phyloP scores from a whole-genome alignment of 2,113 vertebrate species.

The Terrapene triunguis region DNA sequence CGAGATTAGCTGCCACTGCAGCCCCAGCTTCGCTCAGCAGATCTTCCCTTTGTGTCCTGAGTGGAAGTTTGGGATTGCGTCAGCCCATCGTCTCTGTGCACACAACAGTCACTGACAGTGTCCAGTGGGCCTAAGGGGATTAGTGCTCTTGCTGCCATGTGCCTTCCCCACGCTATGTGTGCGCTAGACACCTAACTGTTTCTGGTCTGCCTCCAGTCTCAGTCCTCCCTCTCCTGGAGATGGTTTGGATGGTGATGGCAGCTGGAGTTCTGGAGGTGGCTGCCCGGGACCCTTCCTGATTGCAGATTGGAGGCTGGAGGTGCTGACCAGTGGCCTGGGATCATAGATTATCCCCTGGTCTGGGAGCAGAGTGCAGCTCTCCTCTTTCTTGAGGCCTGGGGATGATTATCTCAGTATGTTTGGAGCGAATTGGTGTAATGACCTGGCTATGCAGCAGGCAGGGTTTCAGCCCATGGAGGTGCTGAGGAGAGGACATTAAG shows the following conservation, averaged over 20 bases:
- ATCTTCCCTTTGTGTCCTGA: background rate
- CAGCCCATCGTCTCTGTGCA: background rate
- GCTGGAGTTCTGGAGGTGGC: background rate
- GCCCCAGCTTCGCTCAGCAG: background rate
- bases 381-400: background rate
- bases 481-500: background rate
- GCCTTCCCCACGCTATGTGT: background rate
- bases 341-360: background rate
- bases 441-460: background rate
- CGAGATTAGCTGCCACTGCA: background rate
- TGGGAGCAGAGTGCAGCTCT: background rate
- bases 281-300: background rate
- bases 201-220: background rate
- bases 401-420: background rate
- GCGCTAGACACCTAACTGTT: background rate
- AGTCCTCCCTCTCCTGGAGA: background rate
- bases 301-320: background rate
- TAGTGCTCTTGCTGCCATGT: too few species aligned
- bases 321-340: background rate
- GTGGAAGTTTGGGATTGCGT: background rate
- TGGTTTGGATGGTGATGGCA: background rate
- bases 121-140: background rate
- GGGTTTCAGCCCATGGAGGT: background rate
- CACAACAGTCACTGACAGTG: background rate
- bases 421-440: background rate